Evolutionary conservation across 1,140 invertebrate species (phyloP).

Genomic region (Nebria ingens): DNA sequence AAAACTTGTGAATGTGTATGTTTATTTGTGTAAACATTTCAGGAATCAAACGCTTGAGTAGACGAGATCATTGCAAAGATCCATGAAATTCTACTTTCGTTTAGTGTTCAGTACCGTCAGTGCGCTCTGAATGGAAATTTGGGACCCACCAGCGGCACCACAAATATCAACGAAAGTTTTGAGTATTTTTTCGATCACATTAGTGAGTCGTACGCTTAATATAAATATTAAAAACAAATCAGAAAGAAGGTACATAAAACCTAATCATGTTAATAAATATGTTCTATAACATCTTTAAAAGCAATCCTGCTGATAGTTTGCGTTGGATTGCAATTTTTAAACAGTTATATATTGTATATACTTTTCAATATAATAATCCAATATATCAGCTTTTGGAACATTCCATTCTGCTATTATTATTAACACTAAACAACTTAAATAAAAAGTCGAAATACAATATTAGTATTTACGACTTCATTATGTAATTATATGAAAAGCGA

Average conservation of each 20-base stretch:
- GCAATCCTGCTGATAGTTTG: not conserved
- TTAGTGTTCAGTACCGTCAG: constrained; percentile 55
- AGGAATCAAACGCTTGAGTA: constrained; percentile 68
- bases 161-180: constrained; percentile 39
- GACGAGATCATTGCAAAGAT: constrained; percentile 68
- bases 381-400: not conserved
- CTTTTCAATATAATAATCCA: not conserved
- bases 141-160: constrained; percentile 37
- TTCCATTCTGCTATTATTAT: too few relatives aligned
- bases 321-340: not conserved
- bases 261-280: too few relatives aligned
- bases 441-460: too few relatives aligned
- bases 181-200: constrained; percentile 46
- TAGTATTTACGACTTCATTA: too few relatives aligned
- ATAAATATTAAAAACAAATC: not conserved
- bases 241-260: too few relatives aligned
- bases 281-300: not conserved
- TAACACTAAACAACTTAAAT: too few relatives aligned
- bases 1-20: not conserved
- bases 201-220: constrained; percentile 46
- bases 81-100: constrained; percentile 59
- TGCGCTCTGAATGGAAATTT: constrained; percentile 38
- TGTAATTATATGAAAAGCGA: not conserved
- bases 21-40: constrained; percentile 25
- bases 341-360: not conserved